Evolutionary conservation across 2,113 vertebrate species (phyloP).

Genomic region (Poeciliopsis retropinna): DNA sequence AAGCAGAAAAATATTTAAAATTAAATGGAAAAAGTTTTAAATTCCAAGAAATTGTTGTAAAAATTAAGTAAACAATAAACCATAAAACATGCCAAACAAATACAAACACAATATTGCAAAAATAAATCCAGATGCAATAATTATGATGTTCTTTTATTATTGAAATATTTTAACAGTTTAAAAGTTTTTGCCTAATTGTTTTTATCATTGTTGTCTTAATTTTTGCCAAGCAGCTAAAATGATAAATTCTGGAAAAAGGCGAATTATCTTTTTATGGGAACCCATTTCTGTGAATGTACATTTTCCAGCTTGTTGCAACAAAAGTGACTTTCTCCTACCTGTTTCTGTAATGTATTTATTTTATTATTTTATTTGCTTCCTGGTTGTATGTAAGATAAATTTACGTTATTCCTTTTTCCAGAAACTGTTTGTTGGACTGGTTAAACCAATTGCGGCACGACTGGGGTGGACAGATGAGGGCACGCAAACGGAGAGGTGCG

Average conservation of each 20-base stretch:
- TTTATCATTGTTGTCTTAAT: not conserved
- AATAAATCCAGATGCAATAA: not conserved
- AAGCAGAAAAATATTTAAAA: not conserved
- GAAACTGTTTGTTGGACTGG: constrained; percentile 81
- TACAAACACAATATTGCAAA: not conserved
- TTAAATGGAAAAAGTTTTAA: not conserved
- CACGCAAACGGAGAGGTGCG: constrained; percentile 74
- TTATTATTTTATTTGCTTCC: no score
- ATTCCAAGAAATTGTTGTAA: not conserved
- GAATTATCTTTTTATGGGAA: no score
- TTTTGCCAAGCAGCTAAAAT: not conserved
- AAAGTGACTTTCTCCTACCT: not conserved
- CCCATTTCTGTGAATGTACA: no score
- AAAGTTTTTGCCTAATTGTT: not conserved
- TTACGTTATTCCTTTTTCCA: constrained; percentile 52
- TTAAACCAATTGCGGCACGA: constrained; percentile 71
- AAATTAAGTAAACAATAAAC: not conserved
- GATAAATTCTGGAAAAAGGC: not conserved
- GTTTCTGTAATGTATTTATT: not conserved
- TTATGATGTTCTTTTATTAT: not conserved
- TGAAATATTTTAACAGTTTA: not conserved
- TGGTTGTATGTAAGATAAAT: not conserved
- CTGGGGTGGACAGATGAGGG: constrained; percentile 83
- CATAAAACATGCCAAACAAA: not conserved
- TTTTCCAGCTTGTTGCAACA: not conserved